A percentile compares a stretch with the other conserved stretches of the same genome.
These are phyloP conservation scores for Rhea americana DNA, from an alignment of 2,113 vertebrate genomes.

Conservation along the genomic window DNA sequence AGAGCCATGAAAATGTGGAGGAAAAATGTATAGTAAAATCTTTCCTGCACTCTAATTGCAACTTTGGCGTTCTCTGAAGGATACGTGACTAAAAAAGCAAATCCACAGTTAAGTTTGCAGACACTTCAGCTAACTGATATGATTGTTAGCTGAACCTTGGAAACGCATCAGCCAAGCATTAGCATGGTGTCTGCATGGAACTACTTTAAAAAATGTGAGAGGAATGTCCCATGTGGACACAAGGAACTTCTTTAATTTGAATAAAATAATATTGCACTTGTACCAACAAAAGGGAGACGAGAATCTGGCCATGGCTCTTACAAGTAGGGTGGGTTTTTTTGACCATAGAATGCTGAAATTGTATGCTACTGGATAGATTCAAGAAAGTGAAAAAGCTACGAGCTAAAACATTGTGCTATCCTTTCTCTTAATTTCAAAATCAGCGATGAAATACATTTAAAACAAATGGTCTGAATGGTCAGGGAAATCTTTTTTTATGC, in stretches of 20 bases:
- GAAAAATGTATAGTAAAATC: constrained; percentile 68
- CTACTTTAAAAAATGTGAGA: not conserved
- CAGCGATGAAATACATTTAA: not conserved
- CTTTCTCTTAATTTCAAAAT: not conserved
- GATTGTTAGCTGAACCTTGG: constrained; percentile 29
- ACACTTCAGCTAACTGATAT: not conserved
- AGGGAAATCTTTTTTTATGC: not conserved
- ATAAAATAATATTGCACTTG: not conserved
- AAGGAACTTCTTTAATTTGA: not conserved
- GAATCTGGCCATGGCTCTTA: not conserved
- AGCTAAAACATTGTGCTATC: not conserved
- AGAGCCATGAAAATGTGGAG: constrained; percentile 57
- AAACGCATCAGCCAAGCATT: not conserved
- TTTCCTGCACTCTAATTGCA: constrained; percentile 68
- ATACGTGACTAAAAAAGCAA: constrained; percentile 64
- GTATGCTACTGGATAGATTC: not conserved
- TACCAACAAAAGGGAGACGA: not conserved
- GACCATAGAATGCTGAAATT: not conserved
- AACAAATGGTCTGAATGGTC: not conserved
- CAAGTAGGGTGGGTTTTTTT: not conserved
- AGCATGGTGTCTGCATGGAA: not conserved
- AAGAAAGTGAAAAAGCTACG: not conserved
- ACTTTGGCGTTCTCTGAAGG: constrained; percentile 49
- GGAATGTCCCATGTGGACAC: not conserved
- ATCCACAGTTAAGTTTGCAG: not conserved